Evolutionary conservation across 2,797 vertebrate species (phyloP), one percentile per base, ranked within the genome.

Genomic region (Helostoma temminkii): DNA sequence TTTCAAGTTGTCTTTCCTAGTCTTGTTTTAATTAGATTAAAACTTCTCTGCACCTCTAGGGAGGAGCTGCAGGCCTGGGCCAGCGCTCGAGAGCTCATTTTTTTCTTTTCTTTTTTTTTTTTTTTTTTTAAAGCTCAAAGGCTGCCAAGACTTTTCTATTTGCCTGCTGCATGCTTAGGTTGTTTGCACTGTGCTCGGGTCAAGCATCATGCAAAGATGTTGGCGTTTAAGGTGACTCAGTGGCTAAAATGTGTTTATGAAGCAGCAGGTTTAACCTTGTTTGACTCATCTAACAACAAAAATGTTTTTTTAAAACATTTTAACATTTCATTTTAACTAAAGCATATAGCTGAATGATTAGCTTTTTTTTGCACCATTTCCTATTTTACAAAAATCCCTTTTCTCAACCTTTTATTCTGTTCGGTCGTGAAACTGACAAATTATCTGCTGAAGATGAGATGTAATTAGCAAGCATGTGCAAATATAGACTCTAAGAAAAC

Each of bases 11-110:
- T 91, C 88, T 88, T 69, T 78, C 81, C 76, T 60, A 47, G 67
- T 66, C 66, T 84, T 67, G 69, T 81, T 91, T 92, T 92, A 91
- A 93, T 94, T 92, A 80, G 82, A 90, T 93, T 86, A 85, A 90
- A 90, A 91, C 81, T 89, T 88, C 39, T 55, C 15, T 58, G 77
- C 43, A 73, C 69, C 74, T 64, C 76, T 42, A 11, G 66, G 66
- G 73, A 78, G 39, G 18, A 61, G 57, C 71, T 66, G 66, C 56
- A 50, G 62, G 71, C 65, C 75, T 42, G 41, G 65, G 62, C 70
- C 61, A 24, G 5, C 30, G 63, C 28, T 72, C 55, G 50, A 39
- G 43, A 67, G 45, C 50, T 46, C 11, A 59, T 22, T 25, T 22
- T 30, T 46, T 43, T 36, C 73, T 57, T 57, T 65, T 59, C n/a